Evolutionary conservation across 2,113 vertebrate genomes (phyloP).

Genomic region (Otocyon megalotis): DNA sequence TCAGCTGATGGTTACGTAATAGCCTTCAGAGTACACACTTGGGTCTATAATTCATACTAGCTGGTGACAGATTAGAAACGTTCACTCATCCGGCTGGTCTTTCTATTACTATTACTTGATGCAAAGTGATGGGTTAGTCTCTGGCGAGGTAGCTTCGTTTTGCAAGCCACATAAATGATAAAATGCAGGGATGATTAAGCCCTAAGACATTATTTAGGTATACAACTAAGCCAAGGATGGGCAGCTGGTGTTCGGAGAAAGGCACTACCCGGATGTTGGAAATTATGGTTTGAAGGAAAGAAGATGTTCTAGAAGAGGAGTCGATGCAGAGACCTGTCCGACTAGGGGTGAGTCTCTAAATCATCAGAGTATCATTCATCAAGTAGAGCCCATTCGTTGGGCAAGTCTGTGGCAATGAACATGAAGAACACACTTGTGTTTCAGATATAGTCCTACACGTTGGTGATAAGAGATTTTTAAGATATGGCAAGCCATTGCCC

Average conservation of each 20-base stretch:
- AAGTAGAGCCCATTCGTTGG: rapidly evolving
- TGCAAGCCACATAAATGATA: rapidly evolving
- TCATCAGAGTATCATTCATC: too few species aligned
- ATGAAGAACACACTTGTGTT: rapidly evolving
- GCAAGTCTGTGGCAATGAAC: not conserved
- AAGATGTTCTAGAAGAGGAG: rapidly evolving
- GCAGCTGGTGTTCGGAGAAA: not conserved
- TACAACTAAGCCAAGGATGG: not conserved
- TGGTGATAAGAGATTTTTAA: rapidly evolving
- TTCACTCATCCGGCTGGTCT: rapidly evolving
- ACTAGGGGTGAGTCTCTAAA: rapidly evolving
- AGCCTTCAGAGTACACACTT: rapidly evolving
- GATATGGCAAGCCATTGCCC: too few species aligned
- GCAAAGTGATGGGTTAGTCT: rapidly evolving
- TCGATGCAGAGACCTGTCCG: rapidly evolving
- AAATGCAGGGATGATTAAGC: too few species aligned
- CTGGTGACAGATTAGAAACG: rapidly evolving
- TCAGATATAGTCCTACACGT: rapidly evolving
- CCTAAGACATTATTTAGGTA: not conserved
- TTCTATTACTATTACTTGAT: rapidly evolving
- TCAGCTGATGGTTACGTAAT: rapidly evolving
- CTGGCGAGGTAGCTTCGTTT: not conserved
- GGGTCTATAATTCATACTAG: not conserved
- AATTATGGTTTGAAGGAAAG: rapidly evolving
- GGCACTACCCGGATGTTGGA: rapidly evolving